Conservation (phyloP, 2,797 vertebrate species). For the Chromobotia macracanthus region DNA sequence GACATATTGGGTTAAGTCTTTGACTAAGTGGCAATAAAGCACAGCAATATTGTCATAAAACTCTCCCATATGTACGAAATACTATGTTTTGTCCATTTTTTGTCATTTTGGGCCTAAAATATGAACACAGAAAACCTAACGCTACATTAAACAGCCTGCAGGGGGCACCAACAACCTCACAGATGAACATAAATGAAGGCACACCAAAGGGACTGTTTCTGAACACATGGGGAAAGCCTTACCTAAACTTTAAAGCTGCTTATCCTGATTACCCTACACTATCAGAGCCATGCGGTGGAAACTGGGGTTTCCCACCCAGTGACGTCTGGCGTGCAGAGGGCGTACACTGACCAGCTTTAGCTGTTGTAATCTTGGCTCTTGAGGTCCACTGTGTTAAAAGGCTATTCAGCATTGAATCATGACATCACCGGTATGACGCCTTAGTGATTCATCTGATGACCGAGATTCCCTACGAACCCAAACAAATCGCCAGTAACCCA, state of each 20-base stretch:
- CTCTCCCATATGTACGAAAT: too few species aligned
- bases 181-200: background rate
- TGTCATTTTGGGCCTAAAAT: too few species aligned
- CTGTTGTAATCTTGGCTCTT: background rate
- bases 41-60: too few species aligned
- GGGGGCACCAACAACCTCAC: background rate
- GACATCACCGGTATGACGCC: background rate
- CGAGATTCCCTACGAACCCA: background rate
- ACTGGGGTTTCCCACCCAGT: conserved; percentile 16
- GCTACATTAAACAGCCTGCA: background rate
- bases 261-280: background rate
- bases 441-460: conserved; percentile 11
- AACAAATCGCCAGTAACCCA: conserved; percentile 11
- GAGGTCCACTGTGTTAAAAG: conserved; percentile 2
- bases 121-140: too few species aligned
- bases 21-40: too few species aligned
- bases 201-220: background rate
- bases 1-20: too few species aligned
- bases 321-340: conserved; percentile 6
- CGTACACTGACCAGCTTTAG: background rate
- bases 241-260: conserved; percentile 13
- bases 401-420: background rate
- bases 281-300: background rate
- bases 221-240: conserved; percentile 11
- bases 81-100: too few species aligned